Evolutionary conservation across 1,140 invertebrate genomes (phyloP), one percentile per base, ranked within the genome.

Genomic region (Drosophila repleta): DNA sequence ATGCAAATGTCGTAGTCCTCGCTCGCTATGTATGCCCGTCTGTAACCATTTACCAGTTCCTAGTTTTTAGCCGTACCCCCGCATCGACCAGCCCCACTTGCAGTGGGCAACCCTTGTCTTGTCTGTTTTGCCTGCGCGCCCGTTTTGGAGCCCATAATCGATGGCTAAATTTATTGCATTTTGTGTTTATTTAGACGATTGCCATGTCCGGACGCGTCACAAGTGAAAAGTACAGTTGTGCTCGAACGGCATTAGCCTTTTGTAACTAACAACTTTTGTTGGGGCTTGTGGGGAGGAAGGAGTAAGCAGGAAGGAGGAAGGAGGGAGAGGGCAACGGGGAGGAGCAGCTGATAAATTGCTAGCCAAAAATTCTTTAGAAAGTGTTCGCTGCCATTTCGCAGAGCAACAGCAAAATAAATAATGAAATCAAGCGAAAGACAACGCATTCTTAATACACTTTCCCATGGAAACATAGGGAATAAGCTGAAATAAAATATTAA

Each of bases 141-240:
- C 60, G 41, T 62, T 73, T 70, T 53, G 41, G 73, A 71, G 81
- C 74, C 74, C 82, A 82, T 88, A 87, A 87, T 87, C 82, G 83
- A 87, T 87, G 72, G 79, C 66, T 60, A 64, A 88, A 87, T 87
- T 87, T 87, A 87, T 87, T 87, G 82, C 82, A 87, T 87, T 87
- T 75, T 87, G 79, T 87, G 78, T 87, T 87, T 87, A 85, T 87
- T 87, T 87, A 87, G 78, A 84, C 82, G 69, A 84, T 74, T 80
- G 81, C 68, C 69, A 70, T 69, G 73, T 77, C 82, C 62, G 81
- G 53, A 69, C 48, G 76, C 78, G 64, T 64, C 63, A 69, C 76
- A 67, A 62, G 26, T 41, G 49, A 48, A 51, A 67, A 53, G 82
- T 87, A 87, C 82, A 87, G 82, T 87, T 82, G 75, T 73, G 82